Evolutionary conservation across 2,113 vertebrate species (phyloP).

Genomic region (Bubo scandiacus): DNA sequence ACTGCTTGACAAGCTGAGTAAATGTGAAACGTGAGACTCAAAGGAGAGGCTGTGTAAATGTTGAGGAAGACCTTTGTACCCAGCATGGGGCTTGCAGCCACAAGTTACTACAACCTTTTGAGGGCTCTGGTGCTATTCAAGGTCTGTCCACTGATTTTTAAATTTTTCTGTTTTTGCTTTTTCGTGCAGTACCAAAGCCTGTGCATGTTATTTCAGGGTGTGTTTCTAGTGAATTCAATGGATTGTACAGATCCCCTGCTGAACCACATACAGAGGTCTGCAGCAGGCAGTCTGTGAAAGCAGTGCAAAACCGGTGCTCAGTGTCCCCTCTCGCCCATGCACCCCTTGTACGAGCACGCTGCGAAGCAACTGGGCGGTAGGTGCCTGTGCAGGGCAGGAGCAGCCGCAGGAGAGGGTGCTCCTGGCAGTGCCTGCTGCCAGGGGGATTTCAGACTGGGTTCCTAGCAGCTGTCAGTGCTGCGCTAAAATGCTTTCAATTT

Average conservation of each 20-base stretch:
- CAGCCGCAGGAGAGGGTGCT: neutral
- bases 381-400: neutral
- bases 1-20: neutral
- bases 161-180: neutral
- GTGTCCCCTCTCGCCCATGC: neutral
- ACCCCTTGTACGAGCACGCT: fast-evolving
- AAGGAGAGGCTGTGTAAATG: neutral
- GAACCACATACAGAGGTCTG: fast-evolving
- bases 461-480: neutral
- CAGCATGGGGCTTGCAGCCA: neutral
- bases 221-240: neutral
- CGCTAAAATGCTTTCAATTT: neutral
- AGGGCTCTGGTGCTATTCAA: neutral
- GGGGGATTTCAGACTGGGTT: neutral
- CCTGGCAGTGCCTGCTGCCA: neutral
- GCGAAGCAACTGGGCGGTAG: neutral
- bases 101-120: neutral
- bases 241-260: neutral
- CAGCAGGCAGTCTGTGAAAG: neutral
- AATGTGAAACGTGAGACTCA: neutral
- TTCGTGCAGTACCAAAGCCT: neutral
- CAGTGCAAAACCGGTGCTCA: neutral
- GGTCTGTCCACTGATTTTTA: neutral
- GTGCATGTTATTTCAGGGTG: neutral
- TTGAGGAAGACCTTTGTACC: neutral